phyloP scores from a whole-genome alignment of 2,888 invertebrate genomes.

The Melieria picta region DNA sequence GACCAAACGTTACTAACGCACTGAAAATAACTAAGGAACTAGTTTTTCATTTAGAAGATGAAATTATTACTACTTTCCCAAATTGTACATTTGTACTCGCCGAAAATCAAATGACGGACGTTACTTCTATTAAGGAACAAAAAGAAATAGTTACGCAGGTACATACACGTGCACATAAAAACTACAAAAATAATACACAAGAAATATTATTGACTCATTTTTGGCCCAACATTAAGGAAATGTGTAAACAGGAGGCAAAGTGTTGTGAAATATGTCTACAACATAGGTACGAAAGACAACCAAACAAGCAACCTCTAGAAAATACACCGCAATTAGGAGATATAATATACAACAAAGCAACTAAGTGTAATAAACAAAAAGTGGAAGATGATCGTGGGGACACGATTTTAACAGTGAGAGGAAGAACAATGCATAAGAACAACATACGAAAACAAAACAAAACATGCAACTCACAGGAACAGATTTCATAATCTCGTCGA shows the following conservation, averaged over 20 bases:
- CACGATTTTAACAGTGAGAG: too few species aligned
- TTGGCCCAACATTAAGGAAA: too few species aligned
- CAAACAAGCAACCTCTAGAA: background rate
- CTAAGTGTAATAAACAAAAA: too few species aligned
- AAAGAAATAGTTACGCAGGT: slow-evolving; percentile 6
- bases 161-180: slow-evolving; percentile 14
- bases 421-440: too few species aligned
- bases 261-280: background rate
- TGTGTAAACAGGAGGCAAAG: background rate
- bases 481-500: too few species aligned
- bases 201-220: background rate
- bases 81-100: background rate
- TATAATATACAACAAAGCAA: too few species aligned
- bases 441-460: too few species aligned
- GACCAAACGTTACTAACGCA: background rate
- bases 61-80: background rate
- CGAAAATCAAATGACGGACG: background rate
- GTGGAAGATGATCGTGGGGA: too few species aligned
- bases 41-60: background rate
- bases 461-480: too few species aligned
- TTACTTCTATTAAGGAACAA: background rate
- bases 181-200: slow-evolving; percentile 3
- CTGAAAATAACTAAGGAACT: slow-evolving; percentile 3
- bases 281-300: background rate
- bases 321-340: background rate